Evolutionary conservation across 2,888 invertebrate species (phyloP).

Genomic region (Crematogaster levior): DNA sequence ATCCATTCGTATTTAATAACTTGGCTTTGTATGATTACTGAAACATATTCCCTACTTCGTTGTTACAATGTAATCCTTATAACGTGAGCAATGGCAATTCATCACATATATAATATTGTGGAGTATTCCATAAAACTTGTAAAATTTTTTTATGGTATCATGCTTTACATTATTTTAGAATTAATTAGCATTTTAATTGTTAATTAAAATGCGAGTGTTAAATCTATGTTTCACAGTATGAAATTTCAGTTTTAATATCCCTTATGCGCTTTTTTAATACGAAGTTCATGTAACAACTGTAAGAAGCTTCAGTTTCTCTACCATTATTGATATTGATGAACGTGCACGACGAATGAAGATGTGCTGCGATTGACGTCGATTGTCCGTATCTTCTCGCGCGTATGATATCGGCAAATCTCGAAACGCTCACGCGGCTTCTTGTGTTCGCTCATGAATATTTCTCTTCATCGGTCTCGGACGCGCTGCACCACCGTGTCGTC

Average conservation of each 20-base stretch:
- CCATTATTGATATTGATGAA: neutral
- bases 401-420: conserved; percentile 41
- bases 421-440: conserved; percentile 8
- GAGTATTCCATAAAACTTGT: neutral
- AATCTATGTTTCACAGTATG: neutral
- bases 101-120: neutral
- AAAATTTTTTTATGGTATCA: neutral
- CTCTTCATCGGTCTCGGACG: conserved; percentile 26
- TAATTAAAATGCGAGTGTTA: neutral
- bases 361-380: conserved; percentile 20
- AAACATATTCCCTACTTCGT: neutral
- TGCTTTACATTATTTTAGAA: neutral
- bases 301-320: neutral
- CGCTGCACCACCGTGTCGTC: conserved; percentile 29
- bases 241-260: neutral
- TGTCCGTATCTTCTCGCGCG: conserved; percentile 4
- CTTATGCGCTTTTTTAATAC: neutral
- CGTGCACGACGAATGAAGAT: conserved; percentile 10
- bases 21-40: neutral
- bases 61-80: neutral
- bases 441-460: conserved; percentile 43
- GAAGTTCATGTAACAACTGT: neutral
- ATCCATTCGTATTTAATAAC: neutral
- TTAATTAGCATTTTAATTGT: neutral
- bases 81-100: neutral